Evolutionary conservation across 2,113 vertebrate species (phyloP), one percentile per base, ranked within the genome.

Genomic region (Bagarius yarrelli): DNA sequence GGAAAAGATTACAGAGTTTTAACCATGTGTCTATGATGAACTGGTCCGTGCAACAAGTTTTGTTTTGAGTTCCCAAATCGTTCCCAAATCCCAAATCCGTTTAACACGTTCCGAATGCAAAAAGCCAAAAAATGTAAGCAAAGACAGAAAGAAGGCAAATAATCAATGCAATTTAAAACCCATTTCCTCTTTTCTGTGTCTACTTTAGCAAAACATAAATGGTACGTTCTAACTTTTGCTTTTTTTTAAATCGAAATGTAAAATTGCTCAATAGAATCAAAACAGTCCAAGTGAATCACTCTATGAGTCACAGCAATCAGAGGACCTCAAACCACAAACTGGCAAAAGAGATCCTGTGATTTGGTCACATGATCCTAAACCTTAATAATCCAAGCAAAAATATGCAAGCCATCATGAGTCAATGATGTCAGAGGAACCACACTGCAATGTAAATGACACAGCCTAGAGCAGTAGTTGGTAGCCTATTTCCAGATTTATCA

Each of bases 261-360:
- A 69, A 72, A 52, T 25, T 57, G 5, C 25, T 67, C 16, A 64
- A 14, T 30, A 66, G 30, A 55, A 81, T 55, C 44, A 61, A 32
- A 36, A 13, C 9, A 27, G 40, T 23, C 27, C 64, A n/a, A 74
- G 30, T 71, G 18, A 73, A 18, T 53, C 70, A 55, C 30, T 73
- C 55, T 67, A 67, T 32, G 73, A 76, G 34, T 59, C 63, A 40
- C 18, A 76, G 60, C 44, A 21, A 71, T 71, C 53, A 81, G 52
- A 60, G 76, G 36, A 78, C 47, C 55, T 83, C 52, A 83, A 52
- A 63, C 76, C 76, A 79, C 71, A 44, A 50, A 70, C 72, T 81
- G 78, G 71, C 59, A 84, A 79, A 76, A 81, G 76, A n/a, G 85
- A 86, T 92, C 91, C 91, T 86, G 77, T 89, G 91, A 91, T 85